phyloP scores from a whole-genome alignment of 2,113 vertebrate species.

The Microtus pennsylvanicus region DNA sequence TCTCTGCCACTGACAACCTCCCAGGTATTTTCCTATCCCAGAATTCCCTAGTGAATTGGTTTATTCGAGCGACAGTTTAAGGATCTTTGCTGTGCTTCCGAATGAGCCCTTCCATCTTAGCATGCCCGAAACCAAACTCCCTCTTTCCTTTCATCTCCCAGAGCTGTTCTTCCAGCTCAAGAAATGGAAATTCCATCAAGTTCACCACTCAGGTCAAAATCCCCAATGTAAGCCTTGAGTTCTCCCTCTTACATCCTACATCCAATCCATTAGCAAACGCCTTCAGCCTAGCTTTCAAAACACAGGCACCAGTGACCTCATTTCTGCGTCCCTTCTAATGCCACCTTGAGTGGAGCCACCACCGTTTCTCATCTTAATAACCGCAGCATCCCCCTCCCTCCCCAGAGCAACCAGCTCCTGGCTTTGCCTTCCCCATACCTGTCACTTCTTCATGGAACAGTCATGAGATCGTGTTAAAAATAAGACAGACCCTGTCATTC shows the following conservation, averaged over 20 bases:
- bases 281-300: constrained; percentile 29
- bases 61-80: neutral
- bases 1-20: neutral
- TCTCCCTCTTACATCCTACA: neutral
- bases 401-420: neutral
- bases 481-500: neutral
- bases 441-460: neutral
- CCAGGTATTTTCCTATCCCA: neutral
- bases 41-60: neutral
- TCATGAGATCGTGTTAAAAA: neutral
- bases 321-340: neutral
- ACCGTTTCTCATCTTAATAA: neutral
- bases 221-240: neutral
- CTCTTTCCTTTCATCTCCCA: neutral
- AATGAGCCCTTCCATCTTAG: neutral
- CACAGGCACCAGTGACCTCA: neutral
- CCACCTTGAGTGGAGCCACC: neutral
- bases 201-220: constrained; percentile 52
- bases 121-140: neutral
- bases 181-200: constrained; percentile 48
- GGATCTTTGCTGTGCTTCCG: neutral
- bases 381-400: neutral
- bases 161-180: neutral
- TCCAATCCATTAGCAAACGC: constrained; percentile 23
- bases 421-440: fast-evolving